Evolutionary conservation across 2,113 vertebrate genomes (phyloP), one percentile per base, ranked within the genome.

Genomic region (Apaloderma vittatum): DNA sequence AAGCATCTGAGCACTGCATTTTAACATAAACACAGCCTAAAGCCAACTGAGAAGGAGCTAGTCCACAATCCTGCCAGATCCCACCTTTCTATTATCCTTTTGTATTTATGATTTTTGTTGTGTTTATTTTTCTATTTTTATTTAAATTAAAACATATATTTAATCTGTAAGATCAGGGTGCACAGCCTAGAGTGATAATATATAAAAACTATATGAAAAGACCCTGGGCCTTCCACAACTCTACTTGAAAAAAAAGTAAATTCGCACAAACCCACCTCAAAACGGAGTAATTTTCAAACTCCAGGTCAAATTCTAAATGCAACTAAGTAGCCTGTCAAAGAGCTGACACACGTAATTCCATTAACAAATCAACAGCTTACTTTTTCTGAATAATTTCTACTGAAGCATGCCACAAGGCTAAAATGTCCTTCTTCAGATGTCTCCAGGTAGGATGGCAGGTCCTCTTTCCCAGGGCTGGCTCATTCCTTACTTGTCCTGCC

Each of bases 401-500:
- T 96, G 95, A 63, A 92, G 94, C 83, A 93, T 86, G 80, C 74
- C 95, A 97, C 77, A 84, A 94, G 91, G 94, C 93, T 70, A 81
- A 86, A 94, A 34, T 18, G 94, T 92, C 89, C 88, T 98, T 97
- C 91, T 94, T 98, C 96, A 97, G 65, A 49, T 24, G 49, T 45
- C 96, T 87, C 79, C 87, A 93, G 76, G 84, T 79, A 95, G 72
- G 81, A 62, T 76, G 40, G 27, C 94, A 72, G 68, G 76, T 90
- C 72, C 72, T 93, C 57, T 86, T 96, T 94, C 87, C 87, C 77
- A 88, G 46, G 90, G 81, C 72, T 96, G 94, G 74, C 79, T 98
- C 97, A 98, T 98, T 94, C 92, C 97, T 96, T 77, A 70, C 83
- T 92, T 73, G 66, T 89, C 75, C 81, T 88, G 66, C 57, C 91